Conservation (phyloP, 2,888 invertebrate genomes). For the Cartodere bifasciata region DNA sequence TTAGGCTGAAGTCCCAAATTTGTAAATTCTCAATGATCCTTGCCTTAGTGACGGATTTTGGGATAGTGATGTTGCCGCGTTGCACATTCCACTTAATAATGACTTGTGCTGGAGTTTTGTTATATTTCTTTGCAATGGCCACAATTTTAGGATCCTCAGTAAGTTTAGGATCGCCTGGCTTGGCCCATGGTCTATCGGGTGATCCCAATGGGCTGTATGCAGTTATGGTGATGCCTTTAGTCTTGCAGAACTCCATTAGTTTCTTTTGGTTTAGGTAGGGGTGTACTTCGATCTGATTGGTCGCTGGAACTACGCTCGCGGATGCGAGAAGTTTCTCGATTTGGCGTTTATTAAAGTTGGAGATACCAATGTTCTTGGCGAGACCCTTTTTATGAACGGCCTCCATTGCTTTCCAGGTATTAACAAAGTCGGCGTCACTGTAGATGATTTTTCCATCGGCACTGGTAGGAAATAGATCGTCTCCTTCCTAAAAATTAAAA, state of each 20-base stretch:
- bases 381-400: constrained; percentile 54
- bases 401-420: constrained; percentile 74
- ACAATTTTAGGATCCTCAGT: constrained; percentile 62
- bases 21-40: constrained; percentile 56
- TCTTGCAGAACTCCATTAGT: constrained; percentile 55
- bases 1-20: constrained; percentile 61
- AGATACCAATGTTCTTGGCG: constrained; percentile 67
- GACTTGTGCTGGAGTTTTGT: constrained; percentile 58
- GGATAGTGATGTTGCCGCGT: constrained; percentile 60
- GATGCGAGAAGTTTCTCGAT: constrained; percentile 51
- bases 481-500: constrained; percentile 26
- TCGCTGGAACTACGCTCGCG: constrained; percentile 52
- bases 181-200: constrained; percentile 71
- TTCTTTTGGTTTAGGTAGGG: constrained; percentile 64
- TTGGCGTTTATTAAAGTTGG: constrained; percentile 77
- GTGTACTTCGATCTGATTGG: constrained; percentile 65
- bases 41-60: constrained; percentile 64
- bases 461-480: constrained; percentile 22
- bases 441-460: constrained; percentile 22
- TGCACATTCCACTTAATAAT: constrained; percentile 53
- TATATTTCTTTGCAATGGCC: constrained; percentile 47
- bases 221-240: constrained; percentile 53
- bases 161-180: constrained; percentile 57
- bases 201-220: constrained; percentile 79
- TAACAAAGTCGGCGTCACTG: constrained; percentile 58